Base-by-base conservation (phyloP, 2,113 vertebrate genomes). In the Manacus vitellinus region DNA sequence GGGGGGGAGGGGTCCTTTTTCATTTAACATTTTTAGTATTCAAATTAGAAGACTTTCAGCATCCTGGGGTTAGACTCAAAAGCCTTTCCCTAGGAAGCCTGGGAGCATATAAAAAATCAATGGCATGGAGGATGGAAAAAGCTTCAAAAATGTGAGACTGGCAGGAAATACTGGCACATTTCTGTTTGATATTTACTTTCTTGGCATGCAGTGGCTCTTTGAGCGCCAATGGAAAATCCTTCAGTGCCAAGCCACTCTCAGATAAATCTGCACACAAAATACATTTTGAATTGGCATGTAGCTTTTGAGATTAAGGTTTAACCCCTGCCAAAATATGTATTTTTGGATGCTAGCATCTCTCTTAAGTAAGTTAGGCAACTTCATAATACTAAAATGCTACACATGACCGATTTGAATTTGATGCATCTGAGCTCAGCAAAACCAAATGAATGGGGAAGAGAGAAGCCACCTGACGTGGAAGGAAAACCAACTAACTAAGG, bases 221-320 rank as follows among this genome's bases (percentile, higher is more conserved):
- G 85, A 88, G 85, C 30, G 98, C 98, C 98, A 98, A 4, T 97
- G 98, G 98, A 98, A 98, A 98, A 97, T 98, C 96, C 92, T 97
- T 94, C 58, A 94, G 97, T 98, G 97, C 98, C 98, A 98, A 97
- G 95, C 95, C 92, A 97, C 89, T 95, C 97, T 98, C 96, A 97
- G 97, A 98, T 97, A 98, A 94, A 98, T 97, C 96, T 94, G 94
- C 93, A 96, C 92, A 96, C 47, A 79, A 94, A 94, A 88, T 85
- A 81, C 52, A 83, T 92, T 97, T 96, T 95, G 92, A 96, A 94
- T 94, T 86, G 87, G 95, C 94, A 94, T 91, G 88, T 96, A 84
- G 85, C 54, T 80, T 79, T 91, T 85, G 76, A 94, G 95, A 96
- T 84, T 79, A 95, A 95, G 73, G 76, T n/a, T 49, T 89, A 88